Conservation (phyloP, 1,140 invertebrate species). For the Stegodyphus mimosarum region DNA sequence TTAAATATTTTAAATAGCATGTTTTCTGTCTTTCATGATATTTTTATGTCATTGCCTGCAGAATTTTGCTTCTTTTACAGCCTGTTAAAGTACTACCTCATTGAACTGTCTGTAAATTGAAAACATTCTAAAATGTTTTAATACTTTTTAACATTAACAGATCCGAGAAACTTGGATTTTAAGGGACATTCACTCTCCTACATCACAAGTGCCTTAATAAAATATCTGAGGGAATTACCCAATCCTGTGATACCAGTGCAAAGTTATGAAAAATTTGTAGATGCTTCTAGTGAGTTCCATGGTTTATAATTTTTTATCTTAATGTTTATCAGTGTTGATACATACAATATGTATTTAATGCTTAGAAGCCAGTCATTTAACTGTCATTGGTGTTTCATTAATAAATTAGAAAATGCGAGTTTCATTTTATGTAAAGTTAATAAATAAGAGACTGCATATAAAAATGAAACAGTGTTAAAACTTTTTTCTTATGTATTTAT, state of each 20-base stretch:
- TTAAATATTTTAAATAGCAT: no score
- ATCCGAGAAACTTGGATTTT: constrained; percentile 73
- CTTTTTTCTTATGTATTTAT: neutral
- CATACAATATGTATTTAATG: no score
- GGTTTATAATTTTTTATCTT: neutral
- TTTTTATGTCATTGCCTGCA: no score
- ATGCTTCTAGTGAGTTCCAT: constrained; percentile 71
- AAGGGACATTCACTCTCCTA: constrained; percentile 72
- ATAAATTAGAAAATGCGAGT: no score
- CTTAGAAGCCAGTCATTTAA: no score
- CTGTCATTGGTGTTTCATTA: no score
- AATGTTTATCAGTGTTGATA: no score
- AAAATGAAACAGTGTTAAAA: neutral
- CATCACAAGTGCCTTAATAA: constrained; percentile 78
- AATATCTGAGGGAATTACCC: constrained; percentile 80
- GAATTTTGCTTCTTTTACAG: no score
- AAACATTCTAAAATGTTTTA: neutral
- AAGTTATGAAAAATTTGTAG: constrained; percentile 80
- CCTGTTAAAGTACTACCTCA: no score
- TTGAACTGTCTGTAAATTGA: neutral
- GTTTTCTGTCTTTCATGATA: no score
- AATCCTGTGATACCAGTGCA: constrained; percentile 83
- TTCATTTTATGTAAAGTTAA: no score
- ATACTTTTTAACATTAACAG: constrained; percentile 64
- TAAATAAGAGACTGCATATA: no score